phyloP scores from a whole-genome alignment of 2,113 vertebrate genomes.

The Trogon surrucura region DNA sequence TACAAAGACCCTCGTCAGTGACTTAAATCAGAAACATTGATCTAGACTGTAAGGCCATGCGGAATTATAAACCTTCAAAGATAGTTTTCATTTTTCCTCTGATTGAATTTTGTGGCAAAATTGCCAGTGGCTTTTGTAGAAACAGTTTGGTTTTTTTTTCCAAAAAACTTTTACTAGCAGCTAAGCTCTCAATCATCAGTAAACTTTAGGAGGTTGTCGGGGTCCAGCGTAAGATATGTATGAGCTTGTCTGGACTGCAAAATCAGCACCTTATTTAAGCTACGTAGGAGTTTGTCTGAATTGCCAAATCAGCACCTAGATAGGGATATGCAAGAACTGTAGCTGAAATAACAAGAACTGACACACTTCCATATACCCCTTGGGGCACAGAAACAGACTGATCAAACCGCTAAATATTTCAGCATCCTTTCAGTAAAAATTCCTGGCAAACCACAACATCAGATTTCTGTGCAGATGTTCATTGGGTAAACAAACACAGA shows the following conservation, averaged over 20 bases:
- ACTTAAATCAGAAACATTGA: neutral
- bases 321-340: neutral
- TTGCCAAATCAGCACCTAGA: neutral
- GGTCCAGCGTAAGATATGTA: neutral
- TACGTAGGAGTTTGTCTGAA: neutral
- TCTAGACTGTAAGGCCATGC: neutral
- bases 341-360: slow-evolving; percentile 15
- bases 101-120: neutral
- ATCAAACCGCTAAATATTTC: slow-evolving; percentile 35
- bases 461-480: slow-evolving; percentile 29
- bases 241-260: neutral
- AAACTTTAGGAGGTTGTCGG: neutral
- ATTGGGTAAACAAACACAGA: neutral
- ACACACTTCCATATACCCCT: neutral
- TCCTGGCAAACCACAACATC: neutral
- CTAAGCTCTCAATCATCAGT: neutral
- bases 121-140: neutral
- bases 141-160: neutral
- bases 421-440: neutral
- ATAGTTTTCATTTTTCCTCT: neutral
- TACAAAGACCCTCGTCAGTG: neutral
- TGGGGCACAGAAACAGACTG: neutral
- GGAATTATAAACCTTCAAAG: neutral
- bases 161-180: neutral
- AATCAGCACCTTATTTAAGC: neutral